Evolutionary conservation across 2,113 vertebrate genomes (phyloP).

Genomic region (Aphelocoma coerulescens): DNA sequence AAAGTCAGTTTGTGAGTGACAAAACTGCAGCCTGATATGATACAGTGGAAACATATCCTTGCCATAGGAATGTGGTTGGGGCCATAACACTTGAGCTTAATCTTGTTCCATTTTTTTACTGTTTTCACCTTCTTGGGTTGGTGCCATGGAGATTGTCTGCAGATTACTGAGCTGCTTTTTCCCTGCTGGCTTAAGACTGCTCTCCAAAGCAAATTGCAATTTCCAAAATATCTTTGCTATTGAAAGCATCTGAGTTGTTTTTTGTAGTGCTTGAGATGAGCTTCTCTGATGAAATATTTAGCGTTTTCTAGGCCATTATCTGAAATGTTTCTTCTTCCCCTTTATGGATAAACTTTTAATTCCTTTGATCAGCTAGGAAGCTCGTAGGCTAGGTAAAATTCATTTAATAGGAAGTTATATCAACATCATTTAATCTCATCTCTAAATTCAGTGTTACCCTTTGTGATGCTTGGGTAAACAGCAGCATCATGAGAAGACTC

Average conservation of each 20-base stretch:
- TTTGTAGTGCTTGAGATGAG: not conserved
- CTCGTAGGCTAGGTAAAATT: not conserved
- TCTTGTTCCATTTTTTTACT: not conserved
- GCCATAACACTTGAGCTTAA: not conserved
- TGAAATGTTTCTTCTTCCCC: not conserved
- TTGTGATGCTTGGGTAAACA: not conserved
- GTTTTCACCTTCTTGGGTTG: not conserved
- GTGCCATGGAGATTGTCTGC: not conserved
- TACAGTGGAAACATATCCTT: not conserved
- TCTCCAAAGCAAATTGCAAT: not conserved
- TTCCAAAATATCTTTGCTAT: not conserved
- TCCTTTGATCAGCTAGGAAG: not conserved
- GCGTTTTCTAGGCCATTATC: not conserved
- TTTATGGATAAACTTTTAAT: not conserved
- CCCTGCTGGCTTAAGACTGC: not conserved
- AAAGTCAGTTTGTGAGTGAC: not conserved
- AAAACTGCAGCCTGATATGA: not conserved
- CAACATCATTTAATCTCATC: not conserved
- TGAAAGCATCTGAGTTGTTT: not conserved
- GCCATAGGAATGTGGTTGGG: not conserved
- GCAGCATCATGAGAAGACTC: not conserved
- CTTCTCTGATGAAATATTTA: constrained; percentile 40
- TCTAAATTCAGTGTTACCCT: not conserved
- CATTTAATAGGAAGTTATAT: not conserved
- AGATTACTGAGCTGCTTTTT: not conserved